Evolutionary conservation across 1,140 invertebrate genomes (phyloP).

Genomic region (Cyrtorhinus lividipennis): DNA sequence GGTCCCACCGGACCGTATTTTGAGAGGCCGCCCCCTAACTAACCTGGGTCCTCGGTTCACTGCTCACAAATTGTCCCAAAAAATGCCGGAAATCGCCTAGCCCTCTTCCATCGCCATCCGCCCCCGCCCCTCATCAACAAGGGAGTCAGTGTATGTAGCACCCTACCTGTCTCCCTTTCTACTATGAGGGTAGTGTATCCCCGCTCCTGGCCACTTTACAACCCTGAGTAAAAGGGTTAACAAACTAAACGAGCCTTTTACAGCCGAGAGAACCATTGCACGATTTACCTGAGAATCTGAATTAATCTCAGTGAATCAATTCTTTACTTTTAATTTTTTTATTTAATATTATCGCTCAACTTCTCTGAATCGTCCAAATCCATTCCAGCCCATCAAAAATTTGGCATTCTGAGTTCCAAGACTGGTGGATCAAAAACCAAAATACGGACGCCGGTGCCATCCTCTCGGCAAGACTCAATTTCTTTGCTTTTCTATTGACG

Average conservation of each 20-base stretch:
- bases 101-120: background rate
- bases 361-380: too few relatives aligned
- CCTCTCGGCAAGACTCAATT: too few relatives aligned
- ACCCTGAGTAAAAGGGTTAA: too few relatives aligned
- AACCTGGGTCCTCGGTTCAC: background rate
- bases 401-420: too few relatives aligned
- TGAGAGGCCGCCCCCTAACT: background rate
- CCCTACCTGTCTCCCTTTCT: background rate
- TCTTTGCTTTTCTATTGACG: too few relatives aligned
- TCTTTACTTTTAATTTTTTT: too few relatives aligned
- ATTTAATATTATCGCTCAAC: too few relatives aligned
- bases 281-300: background rate
- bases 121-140: background rate
- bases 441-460: too few relatives aligned
- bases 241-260: background rate
- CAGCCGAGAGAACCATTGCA: background rate
- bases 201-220: background rate
- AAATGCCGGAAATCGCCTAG: constrained; percentile 6
- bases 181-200: background rate
- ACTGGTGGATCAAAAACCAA: too few relatives aligned
- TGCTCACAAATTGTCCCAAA: constrained; percentile 2
- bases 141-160: background rate
- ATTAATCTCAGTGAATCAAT: too few relatives aligned
- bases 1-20: background rate
- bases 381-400: too few relatives aligned